Evolutionary conservation across 2,113 vertebrate genomes (phyloP).

Genomic region (Ophthalmolycus amberensis): DNA sequence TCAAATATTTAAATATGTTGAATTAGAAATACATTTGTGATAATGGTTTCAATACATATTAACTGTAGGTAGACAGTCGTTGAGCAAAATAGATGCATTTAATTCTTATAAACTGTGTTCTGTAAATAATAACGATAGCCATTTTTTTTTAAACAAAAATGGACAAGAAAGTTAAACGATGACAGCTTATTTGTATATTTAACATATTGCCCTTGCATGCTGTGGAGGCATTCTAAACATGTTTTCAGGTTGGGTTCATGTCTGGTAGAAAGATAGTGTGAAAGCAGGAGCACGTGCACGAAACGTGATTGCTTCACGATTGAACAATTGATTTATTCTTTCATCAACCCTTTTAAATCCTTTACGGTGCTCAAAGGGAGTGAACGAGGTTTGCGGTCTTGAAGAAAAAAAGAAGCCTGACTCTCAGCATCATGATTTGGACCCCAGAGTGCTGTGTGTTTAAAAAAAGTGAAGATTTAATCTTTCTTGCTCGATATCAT

Average conservation of each 20-base stretch:
- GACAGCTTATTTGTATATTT: neutral
- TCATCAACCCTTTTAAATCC: neutral
- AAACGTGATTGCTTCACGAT: neutral
- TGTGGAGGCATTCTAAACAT: neutral
- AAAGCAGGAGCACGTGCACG: neutral
- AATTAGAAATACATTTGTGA: neutral
- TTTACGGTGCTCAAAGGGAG: neutral
- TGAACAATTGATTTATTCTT: neutral
- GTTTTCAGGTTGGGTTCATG: neutral
- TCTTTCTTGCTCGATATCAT: neutral
- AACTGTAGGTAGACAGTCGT: neutral
- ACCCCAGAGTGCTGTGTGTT: neutral
- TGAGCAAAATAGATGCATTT: neutral
- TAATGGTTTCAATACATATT: neutral
- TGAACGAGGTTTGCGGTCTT: neutral
- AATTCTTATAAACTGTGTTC: neutral
- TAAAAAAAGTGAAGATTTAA: neutral
- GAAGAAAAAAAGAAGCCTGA: slow-evolving; percentile 4
- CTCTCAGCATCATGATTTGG: neutral
- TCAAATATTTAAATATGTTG: neutral
- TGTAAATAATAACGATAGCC: too few relatives aligned
- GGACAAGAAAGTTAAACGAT: neutral
- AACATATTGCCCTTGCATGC: neutral
- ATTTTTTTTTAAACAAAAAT: too few relatives aligned
- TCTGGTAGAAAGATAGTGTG: neutral